Evolutionary conservation across 2,797 vertebrate genomes (phyloP), one percentile per base, ranked within the genome.

Genomic region (Malacoctenus gilli): DNA sequence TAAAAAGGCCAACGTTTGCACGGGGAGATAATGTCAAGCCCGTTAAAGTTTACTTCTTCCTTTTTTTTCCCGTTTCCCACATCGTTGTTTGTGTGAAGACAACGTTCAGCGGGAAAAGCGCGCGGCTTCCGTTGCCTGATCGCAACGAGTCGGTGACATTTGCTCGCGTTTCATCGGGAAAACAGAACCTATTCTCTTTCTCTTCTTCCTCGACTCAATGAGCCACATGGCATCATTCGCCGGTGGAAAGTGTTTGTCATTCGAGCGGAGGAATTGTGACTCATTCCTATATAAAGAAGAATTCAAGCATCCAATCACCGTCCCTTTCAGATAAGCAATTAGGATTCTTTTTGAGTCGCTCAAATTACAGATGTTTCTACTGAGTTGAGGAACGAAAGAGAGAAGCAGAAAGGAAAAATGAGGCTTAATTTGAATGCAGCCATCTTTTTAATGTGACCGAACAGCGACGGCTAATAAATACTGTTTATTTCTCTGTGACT

Each of bases 251-350:
- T 71, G 69, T 77, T 82, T 75, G 67, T 79, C 73, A 62, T 75
- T 84, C 79, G 81, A 74, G 79, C 64, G 0, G 51, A 72, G 71
- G 68, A 76, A 79, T 66, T 75, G 71, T 83, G 71, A 82, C 60
- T 87, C 80, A 84, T 68, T 68, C 55, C 79, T 74, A 78, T 67
- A 85, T 81, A 81, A 84, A 86, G 74, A 84, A n/a, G n/a, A 69
- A 77, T 83, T 54, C 57, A 68, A 84, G 76, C 72, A 85, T 85
- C 77, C 72, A 88, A 86, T 87, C 81, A 88, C 11, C 50, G 57
- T 48, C 64, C 68, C 64, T 87, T 87, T 85, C 80, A 86, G 70
- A 77, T 54, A 68, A 80, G 79, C 75, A 87, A 88, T 87, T 86
- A 86, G 72, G 73, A 74, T 80, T 70, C 80, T 77, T 82, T 86